A percentile compares a stretch with the other conserved stretches of the same genome.
These are phyloP conservation scores for Mus pahari DNA, from an alignment of 2,113 vertebrate genomes.

Conservation along the genomic window DNA sequence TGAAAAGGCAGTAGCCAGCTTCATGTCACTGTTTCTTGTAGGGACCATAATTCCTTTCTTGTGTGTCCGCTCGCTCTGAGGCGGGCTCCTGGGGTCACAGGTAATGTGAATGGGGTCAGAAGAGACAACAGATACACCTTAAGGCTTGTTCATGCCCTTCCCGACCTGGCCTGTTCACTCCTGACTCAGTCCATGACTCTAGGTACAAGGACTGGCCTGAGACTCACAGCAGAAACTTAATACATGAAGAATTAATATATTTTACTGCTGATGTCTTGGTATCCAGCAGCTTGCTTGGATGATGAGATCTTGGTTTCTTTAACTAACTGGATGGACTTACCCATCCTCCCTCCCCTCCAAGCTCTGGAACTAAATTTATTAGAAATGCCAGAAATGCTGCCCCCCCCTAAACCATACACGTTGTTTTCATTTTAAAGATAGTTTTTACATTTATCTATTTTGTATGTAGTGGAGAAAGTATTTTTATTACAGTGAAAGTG, in stretches of 20 bases:
- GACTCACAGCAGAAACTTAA: background rate
- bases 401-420: background rate
- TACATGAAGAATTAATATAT: background rate
- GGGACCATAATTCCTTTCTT: constrained; percentile 81
- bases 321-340: background rate
- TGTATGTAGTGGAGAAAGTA: background rate
- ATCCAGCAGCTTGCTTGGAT: background rate
- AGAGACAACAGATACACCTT: background rate
- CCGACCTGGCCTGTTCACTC: too few relatives aligned
- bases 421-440: constrained; percentile 7
- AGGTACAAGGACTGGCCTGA: background rate
- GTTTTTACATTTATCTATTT: background rate
- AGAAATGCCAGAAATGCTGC: constrained; percentile 34
- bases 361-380: background rate
- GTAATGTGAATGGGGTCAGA: constrained; percentile 10
- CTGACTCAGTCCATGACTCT: background rate
- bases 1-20: constrained; percentile 87
- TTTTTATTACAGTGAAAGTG: background rate
- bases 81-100: constrained; percentile 74
- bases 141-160: background rate
- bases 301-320: background rate
- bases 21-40: constrained; percentile 85
- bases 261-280: background rate
- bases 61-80: constrained; percentile 70
- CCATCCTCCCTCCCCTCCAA: background rate